phyloP scores from a whole-genome alignment of 1,140 invertebrate genomes.

The Radopholus similis region DNA sequence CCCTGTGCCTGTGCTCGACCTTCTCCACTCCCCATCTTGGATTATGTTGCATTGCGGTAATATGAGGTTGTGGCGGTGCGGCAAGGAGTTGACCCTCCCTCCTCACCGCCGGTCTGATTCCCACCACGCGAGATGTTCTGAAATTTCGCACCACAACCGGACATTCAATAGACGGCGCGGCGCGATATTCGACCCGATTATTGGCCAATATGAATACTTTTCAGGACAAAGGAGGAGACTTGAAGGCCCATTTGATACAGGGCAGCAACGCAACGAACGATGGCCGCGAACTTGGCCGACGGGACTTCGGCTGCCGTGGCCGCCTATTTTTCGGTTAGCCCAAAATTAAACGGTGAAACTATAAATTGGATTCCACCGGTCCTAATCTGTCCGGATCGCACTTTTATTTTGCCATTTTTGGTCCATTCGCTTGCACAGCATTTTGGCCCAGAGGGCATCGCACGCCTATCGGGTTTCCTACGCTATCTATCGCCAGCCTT shows the following conservation, averaged over 20 bases:
- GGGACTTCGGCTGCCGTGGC: neutral
- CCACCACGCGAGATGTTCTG: neutral
- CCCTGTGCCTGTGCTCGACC: neutral
- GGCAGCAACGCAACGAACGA: too few species aligned
- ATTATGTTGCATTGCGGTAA: constrained; percentile 6
- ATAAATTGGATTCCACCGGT: too few species aligned
- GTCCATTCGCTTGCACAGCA: neutral
- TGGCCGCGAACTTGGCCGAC: neutral
- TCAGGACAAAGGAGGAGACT: too few species aligned
- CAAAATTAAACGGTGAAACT: neutral
- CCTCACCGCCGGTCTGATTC: neutral
- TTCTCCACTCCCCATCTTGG: neutral
- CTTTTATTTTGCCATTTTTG: neutral
- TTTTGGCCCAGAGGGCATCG: neutral
- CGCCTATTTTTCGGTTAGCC: neutral
- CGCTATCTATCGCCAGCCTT: neutral
- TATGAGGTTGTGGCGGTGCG: neutral
- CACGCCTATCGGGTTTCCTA: constrained; percentile 4
- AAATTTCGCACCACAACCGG: too few species aligned
- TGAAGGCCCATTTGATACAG: too few species aligned
- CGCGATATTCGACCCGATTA: neutral
- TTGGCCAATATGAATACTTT: too few species aligned
- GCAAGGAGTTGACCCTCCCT: neutral
- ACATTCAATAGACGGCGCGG: too few species aligned
- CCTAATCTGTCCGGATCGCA: too few species aligned